Conservation (phyloP, 2,113 vertebrate genomes). For the Phaethornis superciliosus region DNA sequence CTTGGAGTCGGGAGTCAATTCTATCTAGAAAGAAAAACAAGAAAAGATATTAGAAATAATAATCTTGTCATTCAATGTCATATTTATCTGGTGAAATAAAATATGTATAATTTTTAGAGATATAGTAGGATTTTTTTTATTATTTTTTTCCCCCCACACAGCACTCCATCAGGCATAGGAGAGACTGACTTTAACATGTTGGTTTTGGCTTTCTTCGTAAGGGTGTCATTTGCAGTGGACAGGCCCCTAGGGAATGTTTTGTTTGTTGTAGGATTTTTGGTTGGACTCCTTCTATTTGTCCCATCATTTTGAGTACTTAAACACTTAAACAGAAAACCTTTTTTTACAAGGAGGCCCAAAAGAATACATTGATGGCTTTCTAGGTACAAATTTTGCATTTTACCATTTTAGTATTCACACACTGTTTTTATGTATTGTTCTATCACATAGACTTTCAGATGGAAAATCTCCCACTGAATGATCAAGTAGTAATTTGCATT, state of each 20-base stretch:
- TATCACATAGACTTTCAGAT: not conserved
- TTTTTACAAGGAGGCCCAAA: not conserved
- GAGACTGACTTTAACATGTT: not conserved
- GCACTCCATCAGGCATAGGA: not conserved
- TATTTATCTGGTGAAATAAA: not conserved
- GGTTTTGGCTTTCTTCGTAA: not conserved
- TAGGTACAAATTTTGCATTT: not conserved
- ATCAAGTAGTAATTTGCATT: slow-evolving; percentile 1
- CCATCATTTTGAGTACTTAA: not conserved
- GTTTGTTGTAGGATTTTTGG: not conserved
- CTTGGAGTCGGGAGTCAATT: not conserved
- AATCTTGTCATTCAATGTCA: not conserved
- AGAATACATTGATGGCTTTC: not conserved
- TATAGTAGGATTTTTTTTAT: not conserved
- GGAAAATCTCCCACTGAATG: not conserved
- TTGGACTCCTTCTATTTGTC: not conserved
- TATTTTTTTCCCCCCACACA: not conserved
- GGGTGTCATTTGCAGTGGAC: not conserved
- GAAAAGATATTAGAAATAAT: not conserved
- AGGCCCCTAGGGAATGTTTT: not conserved
- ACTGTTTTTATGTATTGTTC: not conserved
- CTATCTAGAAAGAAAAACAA: not conserved
- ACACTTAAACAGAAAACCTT: not conserved
- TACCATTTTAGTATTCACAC: not conserved
- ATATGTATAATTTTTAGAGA: not conserved